Percentiles rank a stretch among this genome's conserved stretches.
Evolutionary conservation across 1,140 invertebrate genomes (phyloP).

Genomic region (Gerris buenoi): DNA sequence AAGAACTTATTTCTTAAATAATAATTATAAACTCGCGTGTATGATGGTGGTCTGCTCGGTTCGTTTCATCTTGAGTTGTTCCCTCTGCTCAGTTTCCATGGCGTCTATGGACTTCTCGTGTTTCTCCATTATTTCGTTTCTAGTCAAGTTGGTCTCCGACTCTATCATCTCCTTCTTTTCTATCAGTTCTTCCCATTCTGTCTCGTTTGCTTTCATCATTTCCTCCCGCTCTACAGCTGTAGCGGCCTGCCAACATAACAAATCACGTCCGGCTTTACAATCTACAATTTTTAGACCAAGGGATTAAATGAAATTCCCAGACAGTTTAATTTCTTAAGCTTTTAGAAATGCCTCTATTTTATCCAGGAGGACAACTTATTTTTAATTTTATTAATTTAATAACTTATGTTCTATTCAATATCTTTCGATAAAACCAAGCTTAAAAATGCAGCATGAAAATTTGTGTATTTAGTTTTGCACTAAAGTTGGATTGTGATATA

Average conservation of each 20-base stretch:
- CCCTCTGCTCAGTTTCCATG: conserved; percentile 46
- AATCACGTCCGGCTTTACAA: too few species aligned
- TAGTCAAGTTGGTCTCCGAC: conserved; percentile 36
- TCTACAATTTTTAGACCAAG: too few species aligned
- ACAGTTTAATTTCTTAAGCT: too few species aligned
- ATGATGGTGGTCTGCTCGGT: conserved; percentile 49
- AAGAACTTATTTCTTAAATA: neutral
- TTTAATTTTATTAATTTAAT: too few species aligned
- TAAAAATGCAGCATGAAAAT: too few species aligned
- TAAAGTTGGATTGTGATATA: too few species aligned
- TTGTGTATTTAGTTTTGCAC: too few species aligned
- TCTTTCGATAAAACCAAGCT: too few species aligned
- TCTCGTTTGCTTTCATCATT: conserved; percentile 37
- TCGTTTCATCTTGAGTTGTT: conserved; percentile 47
- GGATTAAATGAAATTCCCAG: too few species aligned
- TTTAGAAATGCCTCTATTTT: too few species aligned
- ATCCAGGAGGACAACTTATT: too few species aligned
- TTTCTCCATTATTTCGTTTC: conserved; percentile 34
- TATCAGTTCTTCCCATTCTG: conserved; percentile 50
- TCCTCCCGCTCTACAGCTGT: conserved; percentile 42
- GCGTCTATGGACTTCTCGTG: conserved; percentile 42
- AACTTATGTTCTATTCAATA: too few species aligned
- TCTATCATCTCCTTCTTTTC: conserved; percentile 45
- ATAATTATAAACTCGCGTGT: conserved; percentile 10
- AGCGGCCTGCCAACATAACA: conserved; percentile 31